These are phyloP conservation scores for Pseudococcus jackbeardsleyi DNA, from an alignment of 2,888 invertebrate species.

Conservation along the genomic window DNA sequence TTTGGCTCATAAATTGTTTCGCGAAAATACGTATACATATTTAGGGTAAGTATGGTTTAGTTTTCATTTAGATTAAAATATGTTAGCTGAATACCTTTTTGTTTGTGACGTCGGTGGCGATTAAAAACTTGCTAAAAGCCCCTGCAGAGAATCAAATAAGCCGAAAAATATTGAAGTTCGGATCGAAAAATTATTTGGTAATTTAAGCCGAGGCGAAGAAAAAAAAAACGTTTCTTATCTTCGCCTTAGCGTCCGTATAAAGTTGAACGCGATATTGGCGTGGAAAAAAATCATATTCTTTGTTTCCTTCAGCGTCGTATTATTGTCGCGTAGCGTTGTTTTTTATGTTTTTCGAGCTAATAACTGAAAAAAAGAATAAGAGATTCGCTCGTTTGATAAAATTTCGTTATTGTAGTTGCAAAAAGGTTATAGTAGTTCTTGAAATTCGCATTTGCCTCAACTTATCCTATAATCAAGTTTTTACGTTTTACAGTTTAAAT, in stretches of 20 bases:
- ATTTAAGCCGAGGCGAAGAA: background rate
- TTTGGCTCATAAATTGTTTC: slow-evolving; percentile 33
- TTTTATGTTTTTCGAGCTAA: background rate
- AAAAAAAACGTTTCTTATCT: background rate
- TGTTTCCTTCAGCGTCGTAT: background rate
- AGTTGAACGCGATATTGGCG: background rate
- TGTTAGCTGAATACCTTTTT: background rate
- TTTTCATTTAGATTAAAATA: slow-evolving; percentile 35
- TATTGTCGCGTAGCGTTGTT: slow-evolving; percentile 9
- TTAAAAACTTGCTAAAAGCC: background rate
- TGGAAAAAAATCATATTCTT: slow-evolving; percentile 36
- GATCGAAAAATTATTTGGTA: slow-evolving; percentile 13
- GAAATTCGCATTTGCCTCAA: slow-evolving; percentile 24
- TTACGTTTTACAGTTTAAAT: slow-evolving; percentile 2
- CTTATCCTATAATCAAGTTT: slow-evolving; percentile 38
- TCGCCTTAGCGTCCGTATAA: background rate
- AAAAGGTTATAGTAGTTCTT: slow-evolving; percentile 28
- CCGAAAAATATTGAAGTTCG: slow-evolving; percentile 11
- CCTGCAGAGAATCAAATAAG: background rate
- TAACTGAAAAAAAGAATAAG: background rate
- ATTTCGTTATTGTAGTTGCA: slow-evolving; percentile 35
- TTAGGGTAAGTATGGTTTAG: background rate
- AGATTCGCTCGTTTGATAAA: slow-evolving; percentile 29
- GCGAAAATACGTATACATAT: background rate
- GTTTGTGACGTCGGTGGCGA: background rate